Evolutionary conservation across 2,113 vertebrate species (phyloP).

Genomic region (Xyliphius kryptos): DNA sequence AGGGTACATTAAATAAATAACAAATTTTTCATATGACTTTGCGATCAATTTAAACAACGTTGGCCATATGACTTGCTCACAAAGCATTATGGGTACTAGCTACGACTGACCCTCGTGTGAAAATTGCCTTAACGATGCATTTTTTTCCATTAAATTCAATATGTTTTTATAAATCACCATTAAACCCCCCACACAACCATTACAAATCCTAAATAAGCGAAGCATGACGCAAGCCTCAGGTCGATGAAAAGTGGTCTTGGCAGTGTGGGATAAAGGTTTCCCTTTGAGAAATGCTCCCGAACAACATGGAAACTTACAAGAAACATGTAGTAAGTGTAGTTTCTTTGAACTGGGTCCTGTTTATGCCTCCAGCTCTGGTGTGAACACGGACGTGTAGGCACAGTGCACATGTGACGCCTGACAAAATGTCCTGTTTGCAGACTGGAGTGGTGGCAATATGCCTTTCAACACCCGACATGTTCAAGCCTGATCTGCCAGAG

Average conservation of each 20-base stretch:
- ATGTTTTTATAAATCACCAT: too few relatives aligned
- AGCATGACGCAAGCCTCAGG: background rate
- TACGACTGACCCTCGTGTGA: too few relatives aligned
- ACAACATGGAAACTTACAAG: constrained; percentile 11
- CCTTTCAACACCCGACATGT: constrained; percentile 50
- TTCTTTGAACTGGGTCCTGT: constrained; percentile 13
- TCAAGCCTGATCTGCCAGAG: constrained; percentile 49
- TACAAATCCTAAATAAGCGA: background rate
- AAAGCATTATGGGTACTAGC: too few relatives aligned
- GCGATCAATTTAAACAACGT: too few relatives aligned
- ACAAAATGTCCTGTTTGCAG: constrained; percentile 35
- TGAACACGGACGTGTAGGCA: constrained; percentile 21
- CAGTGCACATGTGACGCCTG: constrained; percentile 23
- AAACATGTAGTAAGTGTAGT: constrained; percentile 4
- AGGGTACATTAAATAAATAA: too few relatives aligned
- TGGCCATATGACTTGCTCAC: too few relatives aligned
- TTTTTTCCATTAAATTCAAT: too few relatives aligned
- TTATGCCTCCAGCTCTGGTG: constrained; percentile 31
- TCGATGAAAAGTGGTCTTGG: background rate
- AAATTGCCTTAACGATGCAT: too few relatives aligned
- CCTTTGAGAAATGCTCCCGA: constrained; percentile 6
- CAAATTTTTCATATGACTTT: too few relatives aligned
- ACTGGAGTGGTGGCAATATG: constrained; percentile 38
- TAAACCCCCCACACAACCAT: constrained; percentile 5
- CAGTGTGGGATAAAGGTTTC: constrained; percentile 5